These are phyloP conservation scores for Pemphredon lugubris DNA, from an alignment of 2,888 invertebrate species.

Conservation along the genomic window DNA sequence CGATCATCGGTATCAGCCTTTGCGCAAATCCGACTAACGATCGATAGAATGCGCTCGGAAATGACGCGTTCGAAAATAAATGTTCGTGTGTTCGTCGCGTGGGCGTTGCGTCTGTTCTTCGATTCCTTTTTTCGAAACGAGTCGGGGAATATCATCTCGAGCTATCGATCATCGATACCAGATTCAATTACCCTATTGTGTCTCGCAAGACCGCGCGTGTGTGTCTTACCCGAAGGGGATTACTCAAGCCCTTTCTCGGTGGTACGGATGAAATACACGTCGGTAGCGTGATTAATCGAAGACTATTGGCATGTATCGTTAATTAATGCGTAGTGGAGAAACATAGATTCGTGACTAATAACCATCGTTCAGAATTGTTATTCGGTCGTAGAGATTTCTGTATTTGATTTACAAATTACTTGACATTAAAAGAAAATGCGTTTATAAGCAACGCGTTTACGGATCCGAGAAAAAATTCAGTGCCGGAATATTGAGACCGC, in stretches of 20 bases:
- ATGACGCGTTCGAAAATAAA: constrained; percentile 36
- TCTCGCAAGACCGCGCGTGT: constrained; percentile 44
- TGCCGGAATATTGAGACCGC: too few species aligned
- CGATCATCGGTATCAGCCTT: too few species aligned
- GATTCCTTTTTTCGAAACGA: constrained; percentile 63
- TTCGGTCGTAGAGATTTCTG: too few species aligned
- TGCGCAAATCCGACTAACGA: constrained; percentile 1
- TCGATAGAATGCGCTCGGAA: constrained; percentile 10
- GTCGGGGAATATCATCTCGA: constrained; percentile 50
- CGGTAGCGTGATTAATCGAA: constrained; percentile 50
- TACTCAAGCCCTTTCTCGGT: constrained; percentile 39
- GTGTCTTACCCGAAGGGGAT: constrained; percentile 54
- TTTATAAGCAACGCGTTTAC: not conserved
- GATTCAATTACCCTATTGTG: constrained; percentile 67
- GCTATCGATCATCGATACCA: constrained; percentile 64
- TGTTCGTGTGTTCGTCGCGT: constrained; percentile 45
- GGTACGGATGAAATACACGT: constrained; percentile 43
- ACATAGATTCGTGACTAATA: not conserved
- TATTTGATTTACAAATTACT: too few species aligned
- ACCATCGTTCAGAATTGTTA: not conserved
- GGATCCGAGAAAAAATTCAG: too few species aligned
- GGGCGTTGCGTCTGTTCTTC: constrained; percentile 61
- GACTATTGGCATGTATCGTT: constrained; percentile 39
- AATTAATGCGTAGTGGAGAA: constrained; percentile 43
- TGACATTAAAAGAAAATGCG: not conserved